These are phyloP conservation scores for Sebastiscus tertius DNA, from an alignment of 2,797 vertebrate species.

Conservation along the genomic window DNA sequence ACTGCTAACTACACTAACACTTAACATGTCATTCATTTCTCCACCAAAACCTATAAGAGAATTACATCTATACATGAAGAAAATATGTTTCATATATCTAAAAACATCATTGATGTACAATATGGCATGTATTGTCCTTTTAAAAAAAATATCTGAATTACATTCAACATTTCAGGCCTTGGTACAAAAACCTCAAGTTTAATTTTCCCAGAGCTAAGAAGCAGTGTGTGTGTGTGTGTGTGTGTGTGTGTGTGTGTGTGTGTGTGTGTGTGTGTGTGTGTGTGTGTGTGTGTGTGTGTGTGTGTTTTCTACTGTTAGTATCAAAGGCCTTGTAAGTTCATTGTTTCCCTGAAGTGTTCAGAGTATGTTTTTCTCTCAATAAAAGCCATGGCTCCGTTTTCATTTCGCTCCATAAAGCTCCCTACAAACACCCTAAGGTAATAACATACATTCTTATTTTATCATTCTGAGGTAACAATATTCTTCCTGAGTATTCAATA, in stretches of 20 bases:
- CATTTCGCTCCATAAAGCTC: slow-evolving; percentile 67
- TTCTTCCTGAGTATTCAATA: slow-evolving; percentile 83
- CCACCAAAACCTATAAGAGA: slow-evolving; percentile 76
- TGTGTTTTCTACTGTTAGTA: slow-evolving; percentile 21
- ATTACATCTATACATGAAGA: slow-evolving; percentile 79
- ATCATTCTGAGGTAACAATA: slow-evolving; percentile 82
- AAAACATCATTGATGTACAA: slow-evolving; percentile 78
- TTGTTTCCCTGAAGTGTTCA: slow-evolving; percentile 74
- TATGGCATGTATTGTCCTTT: slow-evolving; percentile 78
- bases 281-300: neutral
- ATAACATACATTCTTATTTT: slow-evolving; percentile 81
- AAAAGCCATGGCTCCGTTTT: slow-evolving; percentile 61
- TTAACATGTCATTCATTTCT: slow-evolving; percentile 71
- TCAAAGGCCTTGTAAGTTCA: slow-evolving; percentile 66
- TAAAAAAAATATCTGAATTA: slow-evolving; percentile 78
- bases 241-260: slow-evolving; percentile 4
- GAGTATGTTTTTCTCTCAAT: slow-evolving; percentile 55
- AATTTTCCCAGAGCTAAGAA: slow-evolving; percentile 63
- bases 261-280: slow-evolving; percentile 1
- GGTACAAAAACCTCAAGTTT: slow-evolving; percentile 73
- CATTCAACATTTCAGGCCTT: slow-evolving; percentile 82
- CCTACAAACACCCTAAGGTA: slow-evolving; percentile 71
- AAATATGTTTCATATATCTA: slow-evolving; percentile 80
- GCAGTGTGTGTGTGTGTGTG: slow-evolving; percentile 34
- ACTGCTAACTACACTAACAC: slow-evolving; percentile 77